Evolutionary conservation across 2,113 vertebrate genomes (phyloP).

Genomic region (Cyanistes caeruleus): DNA sequence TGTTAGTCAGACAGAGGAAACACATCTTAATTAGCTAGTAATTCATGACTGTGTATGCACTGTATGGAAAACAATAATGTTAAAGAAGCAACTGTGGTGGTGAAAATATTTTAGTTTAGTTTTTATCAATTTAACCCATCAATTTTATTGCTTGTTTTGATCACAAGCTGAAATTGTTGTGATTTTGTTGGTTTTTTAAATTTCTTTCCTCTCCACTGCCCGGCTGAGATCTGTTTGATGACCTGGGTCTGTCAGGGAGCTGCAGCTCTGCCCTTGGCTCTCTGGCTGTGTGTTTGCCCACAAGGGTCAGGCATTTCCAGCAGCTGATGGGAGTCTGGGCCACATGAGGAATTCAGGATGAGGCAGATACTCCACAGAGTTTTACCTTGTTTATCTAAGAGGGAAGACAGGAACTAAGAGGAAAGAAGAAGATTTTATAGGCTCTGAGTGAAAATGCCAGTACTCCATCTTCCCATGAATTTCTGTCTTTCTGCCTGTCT

Average conservation of each 20-base stretch:
- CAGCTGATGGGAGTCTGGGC: neutral
- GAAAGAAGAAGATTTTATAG: neutral
- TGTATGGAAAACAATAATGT: neutral
- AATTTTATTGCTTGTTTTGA: neutral
- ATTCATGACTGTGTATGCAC: neutral
- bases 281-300: neutral
- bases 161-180: neutral
- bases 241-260: neutral
- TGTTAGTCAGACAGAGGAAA: neutral
- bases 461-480: neutral
- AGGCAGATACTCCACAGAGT: neutral
- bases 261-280: neutral
- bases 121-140: neutral
- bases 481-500: neutral
- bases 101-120: neutral
- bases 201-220: neutral
- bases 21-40: neutral
- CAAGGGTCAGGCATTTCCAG: neutral
- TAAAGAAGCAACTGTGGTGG: neutral
- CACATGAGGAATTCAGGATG: constrained; percentile 2
- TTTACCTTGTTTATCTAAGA: neutral
- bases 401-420: neutral
- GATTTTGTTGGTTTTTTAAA: neutral
- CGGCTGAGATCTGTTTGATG: neutral
- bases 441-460: neutral